Evolutionary conservation across 2,113 vertebrate species (phyloP).

Genomic region (Cacatua alba): DNA sequence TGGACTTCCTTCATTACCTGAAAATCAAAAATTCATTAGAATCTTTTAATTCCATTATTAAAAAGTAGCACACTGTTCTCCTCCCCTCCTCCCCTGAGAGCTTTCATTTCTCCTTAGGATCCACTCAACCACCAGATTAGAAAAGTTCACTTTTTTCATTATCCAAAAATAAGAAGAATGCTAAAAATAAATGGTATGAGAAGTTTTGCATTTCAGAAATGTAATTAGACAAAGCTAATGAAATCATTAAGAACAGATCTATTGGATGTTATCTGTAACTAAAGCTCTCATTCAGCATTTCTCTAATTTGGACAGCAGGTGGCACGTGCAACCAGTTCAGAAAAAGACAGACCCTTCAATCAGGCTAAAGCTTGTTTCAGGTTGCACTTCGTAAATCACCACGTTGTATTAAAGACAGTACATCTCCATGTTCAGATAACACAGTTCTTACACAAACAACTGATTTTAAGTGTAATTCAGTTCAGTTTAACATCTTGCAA

Average conservation of each 20-base stretch:
- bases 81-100: not conserved
- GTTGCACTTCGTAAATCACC: not conserved
- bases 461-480: not conserved
- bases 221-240: slow-evolving; percentile 18
- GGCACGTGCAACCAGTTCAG: slow-evolving; percentile 70
- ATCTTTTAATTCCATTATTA: not conserved
- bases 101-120: not conserved
- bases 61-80: not conserved
- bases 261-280: not conserved
- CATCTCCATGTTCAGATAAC: not conserved
- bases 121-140: not conserved
- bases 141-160: not conserved
- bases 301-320: slow-evolving; percentile 74
- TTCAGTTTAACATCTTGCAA: not conserved
- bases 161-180: not conserved
- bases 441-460: not conserved
- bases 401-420: not conserved
- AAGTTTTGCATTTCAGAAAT: not conserved
- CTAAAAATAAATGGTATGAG: not conserved
- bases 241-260: not conserved
- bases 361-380: not conserved
- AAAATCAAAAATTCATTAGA: not conserved
- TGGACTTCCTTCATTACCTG: slow-evolving; percentile 99
- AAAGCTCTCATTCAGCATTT: slow-evolving; percentile 29
- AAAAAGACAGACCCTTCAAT: not conserved